Percentiles rank a stretch among this genome's conserved stretches.
phyloP scores from a whole-genome alignment of 2,888 invertebrate species.

The Lasioglossum leucozonium region DNA sequence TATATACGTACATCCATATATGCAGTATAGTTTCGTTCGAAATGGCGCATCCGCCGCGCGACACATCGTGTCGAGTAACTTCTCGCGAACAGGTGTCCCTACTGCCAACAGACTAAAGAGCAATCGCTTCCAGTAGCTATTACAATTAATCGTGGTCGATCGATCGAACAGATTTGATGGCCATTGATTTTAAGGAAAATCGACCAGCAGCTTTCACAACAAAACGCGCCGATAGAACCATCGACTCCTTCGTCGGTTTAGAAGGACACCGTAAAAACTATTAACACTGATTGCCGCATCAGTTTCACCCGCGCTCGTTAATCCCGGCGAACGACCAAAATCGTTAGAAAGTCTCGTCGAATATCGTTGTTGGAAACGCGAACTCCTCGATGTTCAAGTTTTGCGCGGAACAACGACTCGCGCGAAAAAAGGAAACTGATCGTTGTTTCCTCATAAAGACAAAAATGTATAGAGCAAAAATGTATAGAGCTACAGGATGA shows the following conservation, averaged over 20 bases:
- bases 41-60: slow-evolving; percentile 16
- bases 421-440: background rate
- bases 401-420: background rate
- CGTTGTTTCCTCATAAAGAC: background rate
- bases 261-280: slow-evolving; percentile 10
- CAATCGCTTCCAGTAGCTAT: background rate
- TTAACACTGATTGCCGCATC: slow-evolving; percentile 26
- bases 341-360: slow-evolving; percentile 43
- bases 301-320: slow-evolving; percentile 39
- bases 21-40: background rate
- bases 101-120: background rate
- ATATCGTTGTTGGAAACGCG: background rate
- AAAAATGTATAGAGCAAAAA: background rate
- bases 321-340: slow-evolving; percentile 11
- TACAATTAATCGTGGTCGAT: background rate
- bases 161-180: background rate
- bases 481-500: background rate
- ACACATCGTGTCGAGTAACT: background rate
- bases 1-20: no score
- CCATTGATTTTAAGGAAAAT: background rate
- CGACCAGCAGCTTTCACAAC: background rate
- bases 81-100: background rate
- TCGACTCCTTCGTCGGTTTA: background rate
- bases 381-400: background rate
- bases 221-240: background rate